Base-by-base conservation (phyloP, 1,140 invertebrate species). In the Trichogramma pretiosum region DNA sequence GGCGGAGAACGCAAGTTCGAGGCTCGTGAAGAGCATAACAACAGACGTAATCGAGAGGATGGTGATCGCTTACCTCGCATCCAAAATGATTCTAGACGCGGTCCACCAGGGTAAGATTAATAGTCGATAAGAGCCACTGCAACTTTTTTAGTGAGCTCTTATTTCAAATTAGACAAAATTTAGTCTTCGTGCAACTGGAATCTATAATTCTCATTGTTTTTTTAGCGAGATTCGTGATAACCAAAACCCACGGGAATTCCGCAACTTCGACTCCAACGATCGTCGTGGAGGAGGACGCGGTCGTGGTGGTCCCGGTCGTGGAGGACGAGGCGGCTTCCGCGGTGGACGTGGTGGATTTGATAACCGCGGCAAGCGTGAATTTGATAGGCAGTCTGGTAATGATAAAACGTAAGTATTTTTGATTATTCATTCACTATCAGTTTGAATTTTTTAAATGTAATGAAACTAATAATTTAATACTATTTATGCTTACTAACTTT, bases 371-470 rank as follows among this genome's bases (percentile, higher is more conserved):
- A 93, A 92, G 72, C 79, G 90, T 28, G 92, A 96, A 73, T 96
- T 89, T 69, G 93, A 96, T 72, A 81, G 93, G 52, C 89, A 94
- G 68, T 94, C 90, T 61, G 92, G 92, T 54, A 92, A 88, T 44
- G 91, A 95, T 64, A 92, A 88, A 77, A 93, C 89, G 83, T 86
- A 76, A 71, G 76, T 73, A 57, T 61, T 44, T 19, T 33, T 3
- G 22, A 35, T 35, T 33, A 35, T 10, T 34, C 16, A 36, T 11
- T 43, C 43, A 37, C n/a, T 37, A 41, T 36, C 48, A n/a, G n/a
- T n/a, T n/a, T n/a, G n/a, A n/a, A n/a, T n/a, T 18, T 16, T 34
- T n/a, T 24, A 24, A 34, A 13, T 21, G 3, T 43, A 14, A 11
- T 24, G 18, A 2, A 19, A 5, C 3, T 16, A 3, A 40, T 42